Evolutionary conservation across 2,797 vertebrate species (phyloP).

Genomic region (Pseudochromis fuscus): DNA sequence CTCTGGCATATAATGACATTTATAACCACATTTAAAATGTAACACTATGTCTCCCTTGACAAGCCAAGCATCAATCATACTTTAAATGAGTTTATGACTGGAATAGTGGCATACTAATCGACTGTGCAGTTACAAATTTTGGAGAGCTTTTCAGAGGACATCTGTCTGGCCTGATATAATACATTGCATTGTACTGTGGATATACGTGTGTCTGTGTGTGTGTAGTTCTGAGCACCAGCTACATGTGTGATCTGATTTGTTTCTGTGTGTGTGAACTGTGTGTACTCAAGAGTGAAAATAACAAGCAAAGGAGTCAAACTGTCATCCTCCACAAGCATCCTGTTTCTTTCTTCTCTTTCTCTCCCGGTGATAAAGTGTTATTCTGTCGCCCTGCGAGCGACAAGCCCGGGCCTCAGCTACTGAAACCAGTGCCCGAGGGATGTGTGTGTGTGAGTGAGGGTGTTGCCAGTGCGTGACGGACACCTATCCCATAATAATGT

Average conservation of each 20-base stretch:
- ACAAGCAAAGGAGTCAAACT: slow-evolving; percentile 74
- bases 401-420: slow-evolving; percentile 53
- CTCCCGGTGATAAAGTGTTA: slow-evolving; percentile 71
- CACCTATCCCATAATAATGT: slow-evolving; percentile 82
- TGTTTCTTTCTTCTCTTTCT: slow-evolving; percentile 57
- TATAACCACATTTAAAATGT: slow-evolving; percentile 66
- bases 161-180: slow-evolving; percentile 17
- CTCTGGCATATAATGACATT: slow-evolving; percentile 66
- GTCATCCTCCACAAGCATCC: slow-evolving; percentile 57
- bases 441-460: slow-evolving; percentile 36
- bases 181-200: slow-evolving; percentile 2
- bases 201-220: background rate
- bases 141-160: slow-evolving; percentile 25
- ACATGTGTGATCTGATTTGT: slow-evolving; percentile 17
- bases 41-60: slow-evolving; percentile 48
- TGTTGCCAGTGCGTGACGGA: slow-evolving; percentile 77
- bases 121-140: slow-evolving; percentile 29
- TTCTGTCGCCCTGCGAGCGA: slow-evolving; percentile 60
- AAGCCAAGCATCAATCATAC: slow-evolving; percentile 59
- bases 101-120: slow-evolving; percentile 25
- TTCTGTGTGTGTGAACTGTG: slow-evolving; percentile 34
- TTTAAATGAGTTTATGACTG: slow-evolving; percentile 54
- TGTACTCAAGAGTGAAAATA: slow-evolving; percentile 77
- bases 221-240: slow-evolving; percentile 15
- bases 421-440: slow-evolving; percentile 45